Base-by-base conservation (phyloP, 2,797 vertebrate genomes). In the Dicrostonyx torquatus region DNA sequence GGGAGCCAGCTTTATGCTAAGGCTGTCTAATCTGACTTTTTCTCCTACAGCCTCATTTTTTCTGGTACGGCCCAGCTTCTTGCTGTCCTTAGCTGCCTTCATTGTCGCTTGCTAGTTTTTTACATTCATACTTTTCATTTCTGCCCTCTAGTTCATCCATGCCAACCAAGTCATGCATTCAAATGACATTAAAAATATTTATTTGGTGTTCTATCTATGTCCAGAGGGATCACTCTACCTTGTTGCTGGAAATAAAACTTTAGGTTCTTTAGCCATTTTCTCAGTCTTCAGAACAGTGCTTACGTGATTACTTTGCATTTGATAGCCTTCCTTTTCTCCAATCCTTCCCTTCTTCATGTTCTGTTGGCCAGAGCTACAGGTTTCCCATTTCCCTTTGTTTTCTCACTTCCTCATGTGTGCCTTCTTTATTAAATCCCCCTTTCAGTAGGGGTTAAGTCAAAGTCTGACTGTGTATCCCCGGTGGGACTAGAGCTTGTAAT, bases 111-210 rank as follows among this genome's bases (percentile, higher is more conserved):
- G 86, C 60, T 94, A 85, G 26, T 77, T 93, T 93, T 80, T 75
- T 48, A 82, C 75, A 90, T 80, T 94, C 76, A 87, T 8, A 90
- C 66, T 94, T 96, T 93, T 89, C 29, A 66, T 89, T 84, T 92
- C 85, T 94, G 83, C 87, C 72, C 77, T 96, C 66, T 13, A 29
- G 14, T 89, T 34, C 34, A 89, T 89, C 48, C 79, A 80, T 94
- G 84, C 55, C 93, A 96, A 87, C 24, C 60, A 94, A 89, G 22
- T 72, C 64, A 79, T 78, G 89, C 79, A 87, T 96, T 96, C 91
- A 94, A 94, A 96, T 95, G 87, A 75, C 89, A 94, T 91, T 96
- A 94, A 96, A 96, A 96, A 92, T 97, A 97, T 96, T 96, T 95
- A 97, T 93, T 94, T 60, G 87, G 43, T 76, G 91, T 97, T 91